A percentile compares a stretch with the other conserved stretches of the same genome.
These are phyloP conservation scores for Glossophaga mutica DNA, from an alignment of 2,797 vertebrate genomes.

Conservation along the genomic window DNA sequence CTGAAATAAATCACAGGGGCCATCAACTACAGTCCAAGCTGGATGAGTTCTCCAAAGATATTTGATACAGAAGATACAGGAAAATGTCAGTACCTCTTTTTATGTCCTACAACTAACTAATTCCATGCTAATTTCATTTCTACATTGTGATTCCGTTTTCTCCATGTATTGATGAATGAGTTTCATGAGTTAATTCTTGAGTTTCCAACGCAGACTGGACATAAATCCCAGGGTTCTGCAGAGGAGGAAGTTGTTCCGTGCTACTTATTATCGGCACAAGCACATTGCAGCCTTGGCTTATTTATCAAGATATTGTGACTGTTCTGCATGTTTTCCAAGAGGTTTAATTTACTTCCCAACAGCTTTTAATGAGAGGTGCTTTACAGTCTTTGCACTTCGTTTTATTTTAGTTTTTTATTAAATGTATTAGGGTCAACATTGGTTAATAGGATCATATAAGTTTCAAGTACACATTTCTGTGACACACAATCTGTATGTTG, in stretches of 20 bases:
- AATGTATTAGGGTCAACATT: not conserved
- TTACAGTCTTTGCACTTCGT: not conserved
- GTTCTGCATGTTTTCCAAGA: not conserved
- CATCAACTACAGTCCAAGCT: not conserved
- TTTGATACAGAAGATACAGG: conserved; percentile 8
- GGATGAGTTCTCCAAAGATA: conserved; percentile 43
- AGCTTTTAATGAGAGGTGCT: conserved; percentile 12
- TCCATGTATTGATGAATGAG: conserved; percentile 38
- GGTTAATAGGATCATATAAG: not conserved
- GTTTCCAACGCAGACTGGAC: conserved; percentile 50
- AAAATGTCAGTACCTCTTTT: conserved; percentile 45
- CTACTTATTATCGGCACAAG: conserved; percentile 59
- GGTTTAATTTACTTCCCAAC: not conserved
- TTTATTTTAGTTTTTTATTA: not conserved
- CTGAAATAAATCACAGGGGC: conserved; percentile 57
- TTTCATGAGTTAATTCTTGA: conserved; percentile 70
- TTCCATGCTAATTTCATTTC: conserved; percentile 50
- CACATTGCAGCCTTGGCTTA: conserved; percentile 33
- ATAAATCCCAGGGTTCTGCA: conserved; percentile 36
- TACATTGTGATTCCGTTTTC: not conserved
- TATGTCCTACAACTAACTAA: conserved; percentile 39
- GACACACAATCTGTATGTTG: not conserved
- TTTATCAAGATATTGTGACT: conserved; percentile 46
- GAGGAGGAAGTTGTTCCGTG: conserved; percentile 32
- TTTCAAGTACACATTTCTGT: not conserved